Conservation (phyloP, 2,888 invertebrate genomes). For the Morpho achilles region DNA sequence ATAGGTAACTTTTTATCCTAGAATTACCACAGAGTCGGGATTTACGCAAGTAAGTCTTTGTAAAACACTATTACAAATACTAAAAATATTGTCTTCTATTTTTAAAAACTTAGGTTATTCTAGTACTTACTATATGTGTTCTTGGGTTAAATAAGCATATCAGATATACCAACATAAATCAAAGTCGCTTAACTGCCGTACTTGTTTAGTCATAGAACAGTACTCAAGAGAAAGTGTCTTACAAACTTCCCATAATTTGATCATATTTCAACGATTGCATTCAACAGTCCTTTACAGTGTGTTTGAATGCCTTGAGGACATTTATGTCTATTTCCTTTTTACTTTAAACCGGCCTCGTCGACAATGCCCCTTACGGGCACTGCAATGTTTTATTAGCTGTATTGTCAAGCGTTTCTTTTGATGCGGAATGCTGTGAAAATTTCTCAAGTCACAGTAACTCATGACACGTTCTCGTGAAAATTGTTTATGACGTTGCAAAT, state of each 20-base stretch:
- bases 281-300: constrained; percentile 11
- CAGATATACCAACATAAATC: no score
- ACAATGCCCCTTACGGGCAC: constrained; percentile 7
- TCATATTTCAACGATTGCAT: constrained; percentile 15
- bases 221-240: no score
- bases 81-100: no score
- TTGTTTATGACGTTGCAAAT: constrained; percentile 3
- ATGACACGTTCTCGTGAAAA: constrained; percentile 7
- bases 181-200: no score
- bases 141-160: no score
- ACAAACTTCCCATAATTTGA: not conserved
- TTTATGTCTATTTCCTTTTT: constrained; percentile 9
- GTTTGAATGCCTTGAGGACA: constrained; percentile 10
- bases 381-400: constrained; percentile 10
- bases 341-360: constrained; percentile 8
- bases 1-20: no score
- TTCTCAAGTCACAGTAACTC: constrained; percentile 6
- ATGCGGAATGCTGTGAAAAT: constrained; percentile 10
- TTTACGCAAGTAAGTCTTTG: no score
- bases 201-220: no score
- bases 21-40: no score
- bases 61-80: no score
- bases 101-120: no score
- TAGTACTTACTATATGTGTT: no score
- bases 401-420: constrained; percentile 13